phyloP scores from a whole-genome alignment of 1,140 invertebrate species.

The Drosophila busckii region DNA sequence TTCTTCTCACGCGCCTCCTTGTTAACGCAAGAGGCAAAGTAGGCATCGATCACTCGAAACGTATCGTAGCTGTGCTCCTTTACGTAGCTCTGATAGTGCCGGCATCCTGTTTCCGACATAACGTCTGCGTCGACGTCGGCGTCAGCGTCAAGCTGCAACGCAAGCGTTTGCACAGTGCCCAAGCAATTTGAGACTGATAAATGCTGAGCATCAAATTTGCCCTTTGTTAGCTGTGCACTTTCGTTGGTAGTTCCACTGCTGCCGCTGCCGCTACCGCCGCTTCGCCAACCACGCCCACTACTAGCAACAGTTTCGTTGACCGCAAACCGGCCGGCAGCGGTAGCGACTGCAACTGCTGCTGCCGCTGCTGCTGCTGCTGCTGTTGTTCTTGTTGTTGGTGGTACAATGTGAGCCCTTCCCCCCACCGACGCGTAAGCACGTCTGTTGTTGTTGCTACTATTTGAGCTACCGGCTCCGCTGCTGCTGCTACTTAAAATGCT shows the following conservation, averaged over 20 bases:
- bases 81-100: conserved; percentile 75
- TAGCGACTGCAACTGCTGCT: neutral
- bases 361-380: conserved; percentile 1
- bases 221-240: conserved; percentile 53
- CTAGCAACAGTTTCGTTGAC: conserved; percentile 49
- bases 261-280: conserved; percentile 14
- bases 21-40: conserved; percentile 87
- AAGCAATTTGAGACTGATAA: conserved; percentile 42
- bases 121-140: conserved; percentile 15
- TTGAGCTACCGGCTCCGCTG: conserved; percentile 20
- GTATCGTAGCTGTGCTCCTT: conserved; percentile 81
- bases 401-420: no score
- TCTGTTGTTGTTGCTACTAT: conserved; percentile 25
- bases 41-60: conserved; percentile 85
- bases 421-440: conserved; percentile 18
- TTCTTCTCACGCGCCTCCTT: conserved; percentile 85
- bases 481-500: conserved; percentile 53
- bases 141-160: conserved; percentile 37
- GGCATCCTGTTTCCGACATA: conserved; percentile 79
- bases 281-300: conserved; percentile 32
- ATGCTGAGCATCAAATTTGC: conserved; percentile 43
- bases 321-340: conserved; percentile 43
- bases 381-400: conserved; percentile 3
- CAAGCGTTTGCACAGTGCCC: conserved; percentile 63
- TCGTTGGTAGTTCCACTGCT: conserved; percentile 12